Evolutionary conservation across 2,113 vertebrate genomes (phyloP).

Genomic region (Trinectes maculatus): DNA sequence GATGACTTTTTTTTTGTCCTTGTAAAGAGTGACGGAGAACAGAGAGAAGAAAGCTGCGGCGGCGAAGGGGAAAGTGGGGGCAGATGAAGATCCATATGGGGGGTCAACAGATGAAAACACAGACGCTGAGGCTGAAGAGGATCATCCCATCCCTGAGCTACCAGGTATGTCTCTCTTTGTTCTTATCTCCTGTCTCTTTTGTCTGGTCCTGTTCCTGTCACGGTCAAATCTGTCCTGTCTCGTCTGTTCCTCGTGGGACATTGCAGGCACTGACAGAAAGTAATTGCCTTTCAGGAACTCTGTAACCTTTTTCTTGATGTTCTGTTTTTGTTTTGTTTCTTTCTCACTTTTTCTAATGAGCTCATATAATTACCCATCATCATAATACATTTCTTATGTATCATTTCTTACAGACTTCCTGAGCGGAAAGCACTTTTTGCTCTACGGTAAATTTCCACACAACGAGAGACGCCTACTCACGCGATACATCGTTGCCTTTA

Average conservation of each 20-base stretch:
- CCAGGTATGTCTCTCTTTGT: slow-evolving; percentile 79
- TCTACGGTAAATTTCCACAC: slow-evolving; percentile 89
- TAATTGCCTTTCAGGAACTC: slow-evolving; percentile 12
- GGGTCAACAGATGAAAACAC: slow-evolving; percentile 93
- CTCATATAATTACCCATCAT: too few species aligned
- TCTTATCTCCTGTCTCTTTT: slow-evolving; percentile 19
- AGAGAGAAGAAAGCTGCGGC: slow-evolving; percentile 62
- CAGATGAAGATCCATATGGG: slow-evolving; percentile 83
- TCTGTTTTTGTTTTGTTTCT: neutral
- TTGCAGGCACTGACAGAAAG: neutral
- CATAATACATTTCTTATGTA: too few species aligned
- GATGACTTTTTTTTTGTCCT: neutral
- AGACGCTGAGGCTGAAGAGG: slow-evolving; percentile 82
- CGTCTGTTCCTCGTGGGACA: neutral
- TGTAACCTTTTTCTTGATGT: neutral
- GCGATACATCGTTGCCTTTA: slow-evolving; percentile 90
- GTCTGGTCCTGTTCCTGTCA: neutral
- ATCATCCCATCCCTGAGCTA: slow-evolving; percentile 85
- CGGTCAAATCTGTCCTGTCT: neutral
- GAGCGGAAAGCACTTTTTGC: slow-evolving; percentile 87
- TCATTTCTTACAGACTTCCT: slow-evolving; percentile 83
- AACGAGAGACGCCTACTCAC: slow-evolving; percentile 85
- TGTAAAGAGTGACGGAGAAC: slow-evolving; percentile 78
- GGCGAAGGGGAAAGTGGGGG: slow-evolving; percentile 13
- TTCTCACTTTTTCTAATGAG: neutral